Percentiles rank a stretch among this genome's conserved stretches.
These are phyloP conservation scores for Apostichopus japonicus DNA, from an alignment of 35 echinoderm and acorn worm genomes.

Conservation along the genomic window DNA sequence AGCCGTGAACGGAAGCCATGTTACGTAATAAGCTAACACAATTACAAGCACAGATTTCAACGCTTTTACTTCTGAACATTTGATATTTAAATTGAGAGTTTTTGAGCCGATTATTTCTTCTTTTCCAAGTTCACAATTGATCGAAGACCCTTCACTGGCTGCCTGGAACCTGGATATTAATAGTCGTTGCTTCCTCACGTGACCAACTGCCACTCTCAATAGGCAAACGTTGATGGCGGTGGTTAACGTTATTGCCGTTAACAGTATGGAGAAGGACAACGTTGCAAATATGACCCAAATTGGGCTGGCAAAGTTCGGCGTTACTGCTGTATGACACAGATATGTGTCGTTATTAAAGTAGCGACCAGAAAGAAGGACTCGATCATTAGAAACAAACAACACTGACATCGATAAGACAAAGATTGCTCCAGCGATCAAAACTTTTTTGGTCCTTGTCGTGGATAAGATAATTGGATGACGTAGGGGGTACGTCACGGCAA, in stretches of 20 bases:
- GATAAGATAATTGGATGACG: background rate
- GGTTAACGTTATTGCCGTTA: background rate
- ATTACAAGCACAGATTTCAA: conserved; percentile 9
- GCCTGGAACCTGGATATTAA: background rate
- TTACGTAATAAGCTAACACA: background rate
- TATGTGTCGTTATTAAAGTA: background rate
- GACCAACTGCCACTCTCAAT: background rate
- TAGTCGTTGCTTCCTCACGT: background rate
- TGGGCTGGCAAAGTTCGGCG: background rate
- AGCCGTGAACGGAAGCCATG: background rate
- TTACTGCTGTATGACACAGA: background rate
- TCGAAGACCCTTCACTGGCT: background rate
- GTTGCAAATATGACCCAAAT: background rate
- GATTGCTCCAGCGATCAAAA: background rate
- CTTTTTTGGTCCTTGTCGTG: background rate
- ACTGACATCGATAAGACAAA: background rate
- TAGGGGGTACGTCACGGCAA: background rate
- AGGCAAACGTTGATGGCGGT: background rate
- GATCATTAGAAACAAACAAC: background rate
- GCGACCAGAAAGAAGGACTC: background rate
- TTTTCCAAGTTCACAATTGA: background rate
- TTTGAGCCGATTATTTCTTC: background rate
- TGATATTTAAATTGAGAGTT: background rate
- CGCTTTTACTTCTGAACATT: background rate
- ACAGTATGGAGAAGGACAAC: background rate